A percentile compares a stretch with the other conserved stretches of the same genome.
Evolutionary conservation across 2,888 invertebrate genomes (phyloP).

Genomic region (Eupeodes latifasciatus): DNA sequence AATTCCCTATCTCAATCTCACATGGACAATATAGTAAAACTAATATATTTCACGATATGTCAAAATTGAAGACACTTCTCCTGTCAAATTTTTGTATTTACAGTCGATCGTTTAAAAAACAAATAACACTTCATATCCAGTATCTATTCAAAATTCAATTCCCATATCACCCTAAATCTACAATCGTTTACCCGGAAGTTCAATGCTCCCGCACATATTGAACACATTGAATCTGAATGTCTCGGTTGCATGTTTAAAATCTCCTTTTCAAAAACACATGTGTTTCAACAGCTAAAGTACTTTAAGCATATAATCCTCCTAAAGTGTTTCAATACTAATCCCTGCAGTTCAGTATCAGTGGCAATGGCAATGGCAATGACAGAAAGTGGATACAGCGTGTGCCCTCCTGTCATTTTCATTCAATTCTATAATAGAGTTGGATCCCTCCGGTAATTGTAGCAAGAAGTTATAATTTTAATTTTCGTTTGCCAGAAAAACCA

Average conservation of each 20-base stretch:
- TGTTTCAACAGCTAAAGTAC: constrained; percentile 36
- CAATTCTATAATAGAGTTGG: constrained; percentile 55
- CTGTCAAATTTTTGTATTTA: constrained; percentile 8
- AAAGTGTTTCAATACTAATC: constrained; percentile 10
- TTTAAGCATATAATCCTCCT: constrained; percentile 27
- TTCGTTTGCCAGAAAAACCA: constrained; percentile 28
- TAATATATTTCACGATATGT: constrained; percentile 24
- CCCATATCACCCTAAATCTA: neutral
- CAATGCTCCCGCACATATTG: constrained; percentile 30
- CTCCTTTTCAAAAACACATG: constrained; percentile 50
- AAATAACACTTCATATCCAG: neutral
- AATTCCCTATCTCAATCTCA: constrained; percentile 8
- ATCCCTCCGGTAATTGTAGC: constrained; percentile 57
- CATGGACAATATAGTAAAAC: neutral
- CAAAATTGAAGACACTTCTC: constrained; percentile 4
- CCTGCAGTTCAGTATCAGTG: neutral
- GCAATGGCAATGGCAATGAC: neutral
- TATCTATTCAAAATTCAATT: neutral
- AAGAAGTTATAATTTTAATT: constrained; percentile 55
- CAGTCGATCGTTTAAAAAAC: constrained; percentile 14
- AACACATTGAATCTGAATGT: constrained; percentile 38
- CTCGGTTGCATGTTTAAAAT: constrained; percentile 35
- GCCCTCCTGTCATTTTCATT: constrained; percentile 49
- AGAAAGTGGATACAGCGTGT: constrained; percentile 2
- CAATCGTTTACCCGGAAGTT: constrained; percentile 10